These are phyloP conservation scores for Pangasianodon hypophthalmus DNA, from an alignment of 2,113 vertebrate genomes.

Conservation along the genomic window DNA sequence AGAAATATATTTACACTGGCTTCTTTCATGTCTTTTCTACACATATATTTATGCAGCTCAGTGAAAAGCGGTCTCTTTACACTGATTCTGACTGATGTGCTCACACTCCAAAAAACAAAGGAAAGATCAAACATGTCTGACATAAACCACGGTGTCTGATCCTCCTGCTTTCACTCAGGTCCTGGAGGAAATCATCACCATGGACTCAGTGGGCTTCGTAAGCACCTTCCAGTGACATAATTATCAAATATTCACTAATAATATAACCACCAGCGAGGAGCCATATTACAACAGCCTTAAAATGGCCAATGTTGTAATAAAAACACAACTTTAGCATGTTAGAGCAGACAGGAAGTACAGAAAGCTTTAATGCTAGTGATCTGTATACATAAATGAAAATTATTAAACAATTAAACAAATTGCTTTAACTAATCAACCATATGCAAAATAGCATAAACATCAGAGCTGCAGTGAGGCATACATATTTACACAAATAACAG, in stretches of 20 bases:
- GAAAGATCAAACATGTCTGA: neutral
- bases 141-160: neutral
- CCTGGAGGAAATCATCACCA: neutral
- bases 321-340: no score
- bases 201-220: neutral
- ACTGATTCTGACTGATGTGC: neutral
- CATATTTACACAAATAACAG: neutral
- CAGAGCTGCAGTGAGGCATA: neutral
- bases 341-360: neutral
- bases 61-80: neutral
- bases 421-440: neutral
- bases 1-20: no score
- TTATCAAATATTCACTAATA: neutral
- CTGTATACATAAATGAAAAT: neutral
- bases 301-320: neutral
- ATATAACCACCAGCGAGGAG: neutral
- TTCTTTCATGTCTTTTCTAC: neutral
- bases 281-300: neutral
- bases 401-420: neutral
- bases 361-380: neutral
- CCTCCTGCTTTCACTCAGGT: conserved; percentile 33
- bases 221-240: neutral
- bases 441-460: neutral
- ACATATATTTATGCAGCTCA: neutral
- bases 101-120: neutral